Percentiles rank a stretch among this genome's conserved stretches.
Conservation (phyloP, 1,140 invertebrate species). For the Aleiodes sp. region DNA sequence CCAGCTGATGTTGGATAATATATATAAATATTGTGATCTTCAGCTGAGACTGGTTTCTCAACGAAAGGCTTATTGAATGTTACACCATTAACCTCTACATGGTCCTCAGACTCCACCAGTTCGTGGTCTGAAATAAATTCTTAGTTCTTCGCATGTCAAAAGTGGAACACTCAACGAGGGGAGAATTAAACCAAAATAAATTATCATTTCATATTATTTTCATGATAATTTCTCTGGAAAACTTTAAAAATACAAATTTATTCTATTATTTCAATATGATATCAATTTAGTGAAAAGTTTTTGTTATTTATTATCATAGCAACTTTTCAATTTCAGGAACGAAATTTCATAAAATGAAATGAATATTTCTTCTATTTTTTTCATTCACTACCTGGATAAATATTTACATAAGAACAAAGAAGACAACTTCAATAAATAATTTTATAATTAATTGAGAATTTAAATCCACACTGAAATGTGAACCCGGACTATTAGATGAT, state of each 20-base stretch:
- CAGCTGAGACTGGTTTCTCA: slow-evolving; percentile 97
- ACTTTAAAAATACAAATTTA: background rate
- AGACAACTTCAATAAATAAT: background rate
- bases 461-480: too few species aligned
- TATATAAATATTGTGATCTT: slow-evolving; percentile 99
- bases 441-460: too few species aligned
- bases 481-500: too few species aligned
- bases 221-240: background rate
- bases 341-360: too few species aligned
- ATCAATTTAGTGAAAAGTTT: too few species aligned
- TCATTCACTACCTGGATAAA: too few species aligned
- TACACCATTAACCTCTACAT: slow-evolving; percentile 97
- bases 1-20: slow-evolving; percentile 99
- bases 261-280: background rate
- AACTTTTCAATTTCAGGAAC: too few species aligned
- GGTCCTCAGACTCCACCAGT: slow-evolving; percentile 96
- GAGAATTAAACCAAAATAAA: background rate
- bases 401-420: too few species aligned
- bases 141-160: slow-evolving; percentile 42
- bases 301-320: too few species aligned
- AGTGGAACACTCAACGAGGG: slow-evolving; percentile 41
- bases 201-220: slow-evolving; percentile 3
- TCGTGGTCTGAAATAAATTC: slow-evolving; percentile 79
- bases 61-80: slow-evolving; percentile 99
- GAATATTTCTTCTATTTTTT: too few species aligned